These are phyloP conservation scores for Cordilura impudica DNA, from an alignment of 2,888 invertebrate genomes.

Conservation along the genomic window DNA sequence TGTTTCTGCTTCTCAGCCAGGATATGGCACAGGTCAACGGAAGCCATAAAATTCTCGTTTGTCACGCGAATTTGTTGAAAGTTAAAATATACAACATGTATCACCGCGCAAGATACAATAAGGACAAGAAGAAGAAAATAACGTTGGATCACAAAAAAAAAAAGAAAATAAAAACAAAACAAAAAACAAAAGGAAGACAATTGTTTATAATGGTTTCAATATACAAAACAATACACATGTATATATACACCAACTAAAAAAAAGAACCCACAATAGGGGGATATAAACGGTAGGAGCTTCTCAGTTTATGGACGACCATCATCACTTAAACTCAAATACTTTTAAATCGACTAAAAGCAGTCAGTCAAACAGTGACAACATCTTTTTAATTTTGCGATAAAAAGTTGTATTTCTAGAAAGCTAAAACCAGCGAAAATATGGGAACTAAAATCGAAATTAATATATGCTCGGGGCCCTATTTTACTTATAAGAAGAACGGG, in stretches of 20 bases:
- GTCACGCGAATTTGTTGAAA: conserved; percentile 76
- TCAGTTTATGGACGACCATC: conserved; percentile 55
- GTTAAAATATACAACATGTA: conserved; percentile 50
- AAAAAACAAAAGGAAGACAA: conserved; percentile 48
- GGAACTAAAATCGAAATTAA: neutral
- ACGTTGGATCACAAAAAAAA: conserved; percentile 35
- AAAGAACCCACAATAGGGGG: neutral
- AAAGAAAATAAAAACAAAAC: conserved; percentile 51
- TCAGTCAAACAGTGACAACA: conserved; percentile 20
- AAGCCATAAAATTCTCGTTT: conserved; percentile 78
- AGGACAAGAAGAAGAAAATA: conserved; percentile 63
- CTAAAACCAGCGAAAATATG: too few relatives aligned
- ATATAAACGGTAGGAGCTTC: conserved; percentile 51
- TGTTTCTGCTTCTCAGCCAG: conserved; percentile 62
- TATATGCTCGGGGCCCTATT: too few relatives aligned
- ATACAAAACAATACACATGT: conserved; percentile 33
- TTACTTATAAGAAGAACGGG: too few relatives aligned
- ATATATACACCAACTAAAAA: neutral
- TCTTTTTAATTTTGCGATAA: too few relatives aligned
- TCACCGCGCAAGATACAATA: conserved; percentile 52
- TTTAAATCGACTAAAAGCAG: conserved; percentile 3
- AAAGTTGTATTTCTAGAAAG: too few relatives aligned
- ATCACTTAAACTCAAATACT: conserved; percentile 55
- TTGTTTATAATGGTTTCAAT: conserved; percentile 61
- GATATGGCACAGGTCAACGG: conserved; percentile 77